Evolutionary conservation across 2,888 invertebrate genomes (phyloP).

Genomic region (Rhodophaea formosa): DNA sequence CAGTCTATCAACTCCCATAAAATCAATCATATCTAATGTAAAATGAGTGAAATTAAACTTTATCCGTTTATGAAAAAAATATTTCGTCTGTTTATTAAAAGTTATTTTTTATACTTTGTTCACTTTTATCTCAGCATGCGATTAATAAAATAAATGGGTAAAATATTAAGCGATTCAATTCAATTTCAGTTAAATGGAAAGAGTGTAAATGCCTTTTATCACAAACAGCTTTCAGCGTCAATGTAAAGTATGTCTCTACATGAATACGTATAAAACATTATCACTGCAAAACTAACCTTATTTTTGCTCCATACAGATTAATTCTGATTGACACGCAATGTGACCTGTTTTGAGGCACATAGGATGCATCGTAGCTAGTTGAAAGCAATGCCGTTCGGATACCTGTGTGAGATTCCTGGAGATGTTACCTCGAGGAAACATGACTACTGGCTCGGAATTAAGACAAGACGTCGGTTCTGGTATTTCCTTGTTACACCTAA

Average conservation of each 20-base stretch:
- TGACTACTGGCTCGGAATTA: background rate
- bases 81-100: too few relatives aligned
- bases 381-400: conserved; percentile 3
- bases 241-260: background rate
- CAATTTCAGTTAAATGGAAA: background rate
- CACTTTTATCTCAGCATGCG: too few relatives aligned
- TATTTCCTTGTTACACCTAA: background rate
- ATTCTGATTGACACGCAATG: background rate
- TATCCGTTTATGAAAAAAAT: too few relatives aligned
- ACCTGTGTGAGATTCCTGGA: conserved; percentile 2
- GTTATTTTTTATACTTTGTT: too few relatives aligned
- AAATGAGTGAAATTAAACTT: too few relatives aligned
- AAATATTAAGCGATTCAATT: too few relatives aligned
- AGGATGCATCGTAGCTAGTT: conserved; percentile 1
- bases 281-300: background rate
- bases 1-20: too few relatives aligned
- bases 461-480: background rate
- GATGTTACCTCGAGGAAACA: background rate
- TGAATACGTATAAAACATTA: background rate
- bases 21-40: too few relatives aligned
- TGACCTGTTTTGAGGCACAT: background rate
- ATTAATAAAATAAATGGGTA: too few relatives aligned
- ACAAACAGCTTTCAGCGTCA: background rate
- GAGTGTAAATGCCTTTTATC: background rate
- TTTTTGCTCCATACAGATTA: background rate